A percentile compares a stretch with the other conserved stretches of the same genome.
Evolutionary conservation across 2,797 vertebrate genomes (phyloP).

Genomic region (Meriones psammophilus): DNA sequence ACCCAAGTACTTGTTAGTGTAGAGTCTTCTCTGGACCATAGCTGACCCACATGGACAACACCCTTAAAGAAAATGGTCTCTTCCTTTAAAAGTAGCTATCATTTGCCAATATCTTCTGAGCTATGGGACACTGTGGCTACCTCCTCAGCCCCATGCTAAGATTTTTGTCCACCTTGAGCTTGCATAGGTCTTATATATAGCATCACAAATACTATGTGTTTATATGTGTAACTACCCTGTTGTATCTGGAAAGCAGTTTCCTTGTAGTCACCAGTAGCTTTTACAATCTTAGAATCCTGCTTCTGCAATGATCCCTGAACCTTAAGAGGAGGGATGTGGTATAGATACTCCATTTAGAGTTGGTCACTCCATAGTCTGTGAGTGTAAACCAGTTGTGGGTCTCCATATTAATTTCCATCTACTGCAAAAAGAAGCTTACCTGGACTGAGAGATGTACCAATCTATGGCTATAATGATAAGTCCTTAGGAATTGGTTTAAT

Average conservation of each 20-base stretch:
- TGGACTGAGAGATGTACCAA: neutral
- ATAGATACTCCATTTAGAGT: neutral
- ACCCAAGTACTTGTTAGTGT: neutral
- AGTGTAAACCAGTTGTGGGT: neutral
- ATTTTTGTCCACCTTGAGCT: neutral
- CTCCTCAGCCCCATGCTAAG: no score
- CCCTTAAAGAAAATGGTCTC: neutral
- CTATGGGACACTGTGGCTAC: neutral
- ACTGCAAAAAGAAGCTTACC: neutral
- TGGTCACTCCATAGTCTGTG: neutral
- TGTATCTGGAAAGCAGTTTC: neutral
- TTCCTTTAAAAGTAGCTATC: neutral
- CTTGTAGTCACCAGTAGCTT: neutral
- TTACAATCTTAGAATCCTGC: neutral
- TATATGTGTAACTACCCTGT: neutral
- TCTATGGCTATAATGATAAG: neutral
- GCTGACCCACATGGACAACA: neutral
- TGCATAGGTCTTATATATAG: neutral
- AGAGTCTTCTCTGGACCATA: neutral
- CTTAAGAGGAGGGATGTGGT: neutral
- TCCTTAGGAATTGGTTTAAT: neutral
- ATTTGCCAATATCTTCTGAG: neutral
- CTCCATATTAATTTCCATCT: neutral
- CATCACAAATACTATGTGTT: no score
- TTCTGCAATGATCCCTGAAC: neutral